phyloP scores from a whole-genome alignment of 2,888 invertebrate genomes.

The Acrobasis consociella region DNA sequence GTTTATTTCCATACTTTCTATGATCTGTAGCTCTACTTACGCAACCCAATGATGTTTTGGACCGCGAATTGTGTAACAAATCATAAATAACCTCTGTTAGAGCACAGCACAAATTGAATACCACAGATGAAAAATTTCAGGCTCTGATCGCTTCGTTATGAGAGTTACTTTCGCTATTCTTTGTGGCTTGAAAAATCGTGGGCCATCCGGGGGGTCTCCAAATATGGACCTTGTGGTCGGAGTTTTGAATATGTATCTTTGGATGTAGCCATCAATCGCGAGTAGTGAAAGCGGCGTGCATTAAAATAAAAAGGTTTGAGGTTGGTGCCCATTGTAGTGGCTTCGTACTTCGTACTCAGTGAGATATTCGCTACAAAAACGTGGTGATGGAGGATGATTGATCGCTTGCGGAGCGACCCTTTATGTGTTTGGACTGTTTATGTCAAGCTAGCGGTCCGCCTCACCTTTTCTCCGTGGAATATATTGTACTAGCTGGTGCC shows the following conservation, averaged over 20 bases:
- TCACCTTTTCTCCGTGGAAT: neutral
- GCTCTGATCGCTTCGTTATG: constrained; percentile 50
- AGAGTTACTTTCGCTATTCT: constrained; percentile 59
- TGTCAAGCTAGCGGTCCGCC: neutral
- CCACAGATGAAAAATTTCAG: constrained; percentile 55
- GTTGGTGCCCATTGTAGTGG: constrained; percentile 49
- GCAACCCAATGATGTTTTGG: constrained; percentile 29
- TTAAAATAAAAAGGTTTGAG: constrained; percentile 54
- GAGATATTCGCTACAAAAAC: constrained; percentile 20
- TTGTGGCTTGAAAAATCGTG: constrained; percentile 48
- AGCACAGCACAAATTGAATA: constrained; percentile 48
- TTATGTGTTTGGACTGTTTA: constrained; percentile 6
- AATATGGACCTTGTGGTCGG: constrained; percentile 37
- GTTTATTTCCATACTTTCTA: neutral
- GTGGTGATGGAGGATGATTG: constrained; percentile 32
- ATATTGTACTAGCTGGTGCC: too few species aligned
- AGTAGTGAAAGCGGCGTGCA: constrained; percentile 65
- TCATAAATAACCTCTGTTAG: constrained; percentile 44
- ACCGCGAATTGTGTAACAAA: constrained; percentile 43
- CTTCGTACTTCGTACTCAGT: neutral
- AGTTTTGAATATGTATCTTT: constrained; percentile 34
- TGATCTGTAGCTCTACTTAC: constrained; percentile 19
- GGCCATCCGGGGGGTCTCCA: constrained; percentile 26
- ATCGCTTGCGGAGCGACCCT: constrained; percentile 24
- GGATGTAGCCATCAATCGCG: constrained; percentile 54